Evolutionary conservation across 2,113 vertebrate genomes (phyloP).

Genomic region (Picathartes gymnocephalus): DNA sequence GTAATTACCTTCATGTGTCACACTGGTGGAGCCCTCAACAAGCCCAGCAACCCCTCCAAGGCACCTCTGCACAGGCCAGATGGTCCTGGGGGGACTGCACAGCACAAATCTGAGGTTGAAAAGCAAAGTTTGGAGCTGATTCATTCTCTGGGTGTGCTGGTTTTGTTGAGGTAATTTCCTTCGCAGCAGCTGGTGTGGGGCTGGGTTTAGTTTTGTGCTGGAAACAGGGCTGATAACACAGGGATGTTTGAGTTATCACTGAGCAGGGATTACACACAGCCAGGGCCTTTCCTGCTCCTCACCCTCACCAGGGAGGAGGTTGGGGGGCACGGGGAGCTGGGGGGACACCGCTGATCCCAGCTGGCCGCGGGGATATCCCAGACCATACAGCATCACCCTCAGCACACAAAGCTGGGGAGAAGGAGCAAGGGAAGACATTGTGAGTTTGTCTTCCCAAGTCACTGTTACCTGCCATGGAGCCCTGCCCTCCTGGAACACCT

Average conservation of each 20-base stretch:
- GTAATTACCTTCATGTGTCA: not conserved
- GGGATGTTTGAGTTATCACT: not conserved
- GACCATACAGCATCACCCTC: not conserved
- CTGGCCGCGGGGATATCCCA: not conserved
- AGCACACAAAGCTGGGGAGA: not conserved
- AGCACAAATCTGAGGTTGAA: not conserved
- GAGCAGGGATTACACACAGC: not conserved
- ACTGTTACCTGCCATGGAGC: not conserved
- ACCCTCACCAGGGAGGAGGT: not conserved
- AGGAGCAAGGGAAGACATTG: not conserved
- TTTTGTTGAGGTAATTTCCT: not conserved
- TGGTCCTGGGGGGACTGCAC: not conserved
- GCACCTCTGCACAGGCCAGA: not conserved
- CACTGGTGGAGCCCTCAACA: not conserved
- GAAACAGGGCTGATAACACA: not conserved
- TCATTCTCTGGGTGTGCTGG: not conserved
- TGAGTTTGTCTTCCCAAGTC: not conserved
- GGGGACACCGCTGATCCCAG: not conserved
- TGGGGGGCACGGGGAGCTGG: not conserved
- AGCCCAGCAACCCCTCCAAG: not conserved
- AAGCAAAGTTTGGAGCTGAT: not conserved
- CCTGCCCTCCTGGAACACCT: not conserved
- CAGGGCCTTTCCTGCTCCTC: not conserved
- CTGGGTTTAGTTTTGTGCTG: not conserved
- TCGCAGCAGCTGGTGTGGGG: not conserved